Evolutionary conservation across 2,113 vertebrate genomes (phyloP).

Genomic region (Cynocephalus volans): DNA sequence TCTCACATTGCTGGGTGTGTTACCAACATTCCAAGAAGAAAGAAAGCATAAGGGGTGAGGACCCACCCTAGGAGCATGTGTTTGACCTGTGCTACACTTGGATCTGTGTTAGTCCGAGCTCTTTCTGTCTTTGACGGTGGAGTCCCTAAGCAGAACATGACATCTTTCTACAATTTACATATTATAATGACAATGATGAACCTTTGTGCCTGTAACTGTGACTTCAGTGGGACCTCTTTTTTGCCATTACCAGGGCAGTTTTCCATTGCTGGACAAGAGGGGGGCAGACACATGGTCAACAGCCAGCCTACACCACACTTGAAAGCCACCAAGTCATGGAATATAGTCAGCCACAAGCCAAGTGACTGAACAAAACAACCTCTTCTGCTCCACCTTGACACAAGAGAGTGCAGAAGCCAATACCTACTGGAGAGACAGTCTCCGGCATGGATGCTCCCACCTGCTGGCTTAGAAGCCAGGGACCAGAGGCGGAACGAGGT

Average conservation of each 20-base stretch:
- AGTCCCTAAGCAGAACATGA: background rate
- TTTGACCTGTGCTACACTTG: fast-evolving
- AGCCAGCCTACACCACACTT: background rate
- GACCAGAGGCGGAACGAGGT: conserved; percentile 95
- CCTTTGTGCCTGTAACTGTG: background rate
- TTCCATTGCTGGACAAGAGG: fast-evolving
- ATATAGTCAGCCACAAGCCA: background rate
- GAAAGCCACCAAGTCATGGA: background rate
- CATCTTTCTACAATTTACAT: fast-evolving
- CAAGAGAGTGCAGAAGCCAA: too few species aligned
- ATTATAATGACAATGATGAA: too few species aligned
- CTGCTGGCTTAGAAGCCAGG: conserved; percentile 94
- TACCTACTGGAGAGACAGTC: fast-evolving
- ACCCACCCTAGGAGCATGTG: background rate
- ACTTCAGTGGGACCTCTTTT: background rate
- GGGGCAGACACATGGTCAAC: too few species aligned
- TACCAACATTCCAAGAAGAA: background rate
- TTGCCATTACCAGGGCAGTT: background rate
- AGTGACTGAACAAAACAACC: background rate
- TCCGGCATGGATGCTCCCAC: conserved; percentile 81
- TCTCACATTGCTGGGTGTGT: background rate
- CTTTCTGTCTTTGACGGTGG: background rate
- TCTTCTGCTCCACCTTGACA: too few species aligned
- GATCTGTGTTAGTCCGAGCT: background rate
- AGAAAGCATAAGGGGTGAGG: background rate